Percentiles rank a stretch among this genome's conserved stretches.
Evolutionary conservation across 1,140 invertebrate genomes (phyloP).

Genomic region (Ylistrum balloti): DNA sequence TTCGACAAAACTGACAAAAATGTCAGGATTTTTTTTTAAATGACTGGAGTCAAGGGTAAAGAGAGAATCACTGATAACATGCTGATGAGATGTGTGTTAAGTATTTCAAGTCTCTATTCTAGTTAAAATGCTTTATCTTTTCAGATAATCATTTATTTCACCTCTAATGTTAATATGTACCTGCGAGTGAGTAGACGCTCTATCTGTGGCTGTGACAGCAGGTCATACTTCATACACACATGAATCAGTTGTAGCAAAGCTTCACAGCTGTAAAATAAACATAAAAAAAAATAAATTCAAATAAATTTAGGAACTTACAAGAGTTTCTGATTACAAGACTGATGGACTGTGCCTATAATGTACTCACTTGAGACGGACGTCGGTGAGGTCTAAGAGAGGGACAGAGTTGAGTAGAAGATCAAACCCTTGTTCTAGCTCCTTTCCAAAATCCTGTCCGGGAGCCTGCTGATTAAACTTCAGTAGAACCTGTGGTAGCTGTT

Average conservation of each 20-base stretch:
- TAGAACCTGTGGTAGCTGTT: slow-evolving; percentile 79
- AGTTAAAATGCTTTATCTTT: too few species aligned
- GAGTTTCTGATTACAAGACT: too few species aligned
- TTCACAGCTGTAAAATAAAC: slow-evolving; percentile 86
- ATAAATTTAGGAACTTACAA: too few species aligned
- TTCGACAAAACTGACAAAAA: too few species aligned
- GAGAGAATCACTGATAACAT: too few species aligned
- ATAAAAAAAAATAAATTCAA: background rate
- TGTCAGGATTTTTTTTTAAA: too few species aligned
- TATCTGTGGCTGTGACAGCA: slow-evolving; percentile 91
- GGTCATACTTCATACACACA: slow-evolving; percentile 89
- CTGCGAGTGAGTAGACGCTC: slow-evolving; percentile 82
- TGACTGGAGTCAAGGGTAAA: too few species aligned
- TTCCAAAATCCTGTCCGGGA: slow-evolving; percentile 67
- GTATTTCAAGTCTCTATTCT: too few species aligned
- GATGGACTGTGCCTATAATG: background rate
- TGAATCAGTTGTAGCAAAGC: slow-evolving; percentile 92
- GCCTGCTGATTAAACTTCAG: slow-evolving; percentile 72
- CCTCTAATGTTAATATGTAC: slow-evolving; percentile 60
- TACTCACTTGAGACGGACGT: slow-evolving; percentile 89
- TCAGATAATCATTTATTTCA: too few species aligned
- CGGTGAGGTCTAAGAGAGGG: slow-evolving; percentile 93
- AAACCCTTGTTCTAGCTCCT: slow-evolving; percentile 90
- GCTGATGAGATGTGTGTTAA: too few species aligned
- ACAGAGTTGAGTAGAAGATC: slow-evolving; percentile 91